phyloP scores from a whole-genome alignment of 2,113 vertebrate genomes.

The Onychostoma macrolepis region DNA sequence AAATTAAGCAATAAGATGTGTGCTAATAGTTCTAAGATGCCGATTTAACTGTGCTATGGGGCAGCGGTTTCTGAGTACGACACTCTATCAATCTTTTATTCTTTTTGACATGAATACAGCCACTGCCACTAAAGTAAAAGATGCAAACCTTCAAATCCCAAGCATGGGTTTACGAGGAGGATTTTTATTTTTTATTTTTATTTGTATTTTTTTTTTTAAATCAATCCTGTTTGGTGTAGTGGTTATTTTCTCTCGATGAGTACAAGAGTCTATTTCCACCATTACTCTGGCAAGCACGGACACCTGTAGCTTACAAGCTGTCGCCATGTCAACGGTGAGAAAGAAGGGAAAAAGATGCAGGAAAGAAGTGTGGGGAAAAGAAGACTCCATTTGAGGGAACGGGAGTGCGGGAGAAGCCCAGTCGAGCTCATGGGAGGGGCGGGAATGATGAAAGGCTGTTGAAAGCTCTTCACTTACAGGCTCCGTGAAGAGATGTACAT shows the following conservation, averaged over 20 bases:
- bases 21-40: constrained; percentile 21
- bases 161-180: neutral
- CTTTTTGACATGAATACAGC: neutral
- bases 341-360: neutral
- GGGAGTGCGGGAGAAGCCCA: neutral
- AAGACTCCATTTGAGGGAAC: constrained; percentile 35
- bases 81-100: neutral
- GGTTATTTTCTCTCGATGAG: constrained; percentile 38
- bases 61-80: neutral
- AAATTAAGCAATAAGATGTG: constrained; percentile 22
- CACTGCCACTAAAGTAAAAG: neutral
- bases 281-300: constrained; percentile 27
- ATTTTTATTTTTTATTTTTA: too few relatives aligned
- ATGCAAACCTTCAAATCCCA: neutral
- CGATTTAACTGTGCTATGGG: neutral
- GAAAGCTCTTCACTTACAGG: constrained; percentile 32
- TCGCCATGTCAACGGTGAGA: constrained; percentile 48
- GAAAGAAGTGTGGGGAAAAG: neutral
- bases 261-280: constrained; percentile 48
- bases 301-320: constrained; percentile 52
- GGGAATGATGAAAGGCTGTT: constrained; percentile 44
- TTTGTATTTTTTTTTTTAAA: constrained; percentile 2
- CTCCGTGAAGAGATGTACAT: constrained; percentile 16
- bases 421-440: constrained; percentile 29
- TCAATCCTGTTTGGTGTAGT: constrained; percentile 32